Conservation (phyloP, 2,797 vertebrate species). For the Pangasius macronema region DNA sequence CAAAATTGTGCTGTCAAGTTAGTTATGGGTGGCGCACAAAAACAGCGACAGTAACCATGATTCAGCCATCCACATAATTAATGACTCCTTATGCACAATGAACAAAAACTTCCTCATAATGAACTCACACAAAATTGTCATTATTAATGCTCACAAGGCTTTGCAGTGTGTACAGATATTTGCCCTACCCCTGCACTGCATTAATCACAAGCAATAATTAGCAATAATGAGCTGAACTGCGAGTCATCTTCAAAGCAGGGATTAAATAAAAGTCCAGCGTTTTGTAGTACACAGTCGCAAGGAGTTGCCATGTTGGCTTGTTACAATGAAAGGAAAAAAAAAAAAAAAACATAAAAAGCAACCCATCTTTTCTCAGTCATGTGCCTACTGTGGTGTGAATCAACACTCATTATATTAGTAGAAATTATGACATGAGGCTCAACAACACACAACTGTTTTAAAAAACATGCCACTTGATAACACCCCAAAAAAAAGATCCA, state of each 20-base stretch:
- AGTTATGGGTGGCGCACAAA: not conserved
- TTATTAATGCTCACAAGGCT: not conserved
- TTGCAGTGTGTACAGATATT: conserved; percentile 4
- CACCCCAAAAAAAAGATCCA: not conserved
- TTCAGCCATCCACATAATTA: not conserved
- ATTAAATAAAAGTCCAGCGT: conserved; percentile 23
- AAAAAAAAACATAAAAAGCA: not conserved
- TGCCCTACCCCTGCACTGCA: not conserved
- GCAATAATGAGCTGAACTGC: conserved; percentile 27
- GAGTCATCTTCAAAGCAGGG: conserved; percentile 1
- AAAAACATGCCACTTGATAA: not conserved
- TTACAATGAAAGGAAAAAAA: not conserved
- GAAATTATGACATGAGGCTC: not conserved
- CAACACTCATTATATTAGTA: not conserved
- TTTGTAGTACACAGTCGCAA: conserved; percentile 7
- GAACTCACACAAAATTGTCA: not conserved
- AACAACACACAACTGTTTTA: not conserved
- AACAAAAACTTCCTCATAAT: conserved; percentile 3
- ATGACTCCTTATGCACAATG: conserved; percentile 13
- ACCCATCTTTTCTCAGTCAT: not conserved
- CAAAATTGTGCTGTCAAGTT: conserved; percentile 16
- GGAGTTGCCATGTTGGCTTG: not conserved
- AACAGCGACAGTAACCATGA: not conserved
- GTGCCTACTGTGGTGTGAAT: not conserved
- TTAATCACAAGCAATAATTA: conserved; percentile 25